phyloP scores from a whole-genome alignment of 2,113 vertebrate genomes.

The Trochalopteron elliotii region DNA sequence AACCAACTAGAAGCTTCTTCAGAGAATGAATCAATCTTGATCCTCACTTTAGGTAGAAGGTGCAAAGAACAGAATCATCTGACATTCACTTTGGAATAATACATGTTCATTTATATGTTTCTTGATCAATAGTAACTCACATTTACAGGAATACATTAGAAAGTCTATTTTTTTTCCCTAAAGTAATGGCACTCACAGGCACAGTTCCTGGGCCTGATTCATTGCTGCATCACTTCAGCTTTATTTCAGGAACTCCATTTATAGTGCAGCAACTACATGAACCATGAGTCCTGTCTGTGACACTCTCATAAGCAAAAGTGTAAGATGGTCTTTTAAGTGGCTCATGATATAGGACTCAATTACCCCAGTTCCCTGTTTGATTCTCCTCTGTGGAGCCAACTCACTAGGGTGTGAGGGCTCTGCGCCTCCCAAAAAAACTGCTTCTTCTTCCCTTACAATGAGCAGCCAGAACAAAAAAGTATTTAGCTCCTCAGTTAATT shows the following conservation, averaged over 20 bases:
- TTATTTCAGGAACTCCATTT: neutral
- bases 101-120: neutral
- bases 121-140: neutral
- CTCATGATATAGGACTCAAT: neutral
- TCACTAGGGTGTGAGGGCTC: neutral
- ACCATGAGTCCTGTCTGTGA: neutral
- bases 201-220: neutral
- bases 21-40: neutral
- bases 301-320: neutral
- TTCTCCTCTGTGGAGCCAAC: neutral
- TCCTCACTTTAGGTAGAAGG: neutral
- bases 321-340: neutral
- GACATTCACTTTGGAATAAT: conserved; percentile 8
- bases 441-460: neutral
- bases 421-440: neutral
- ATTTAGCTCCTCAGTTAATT: neutral
- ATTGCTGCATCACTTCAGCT: neutral
- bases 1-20: neutral
- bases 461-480: neutral
- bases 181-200: neutral
- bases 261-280: neutral
- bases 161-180: neutral
- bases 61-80: neutral
- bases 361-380: neutral
- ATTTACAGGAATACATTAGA: conserved; percentile 1